phyloP scores from a whole-genome alignment of 2,113 vertebrate species.

The Channa maculata region DNA sequence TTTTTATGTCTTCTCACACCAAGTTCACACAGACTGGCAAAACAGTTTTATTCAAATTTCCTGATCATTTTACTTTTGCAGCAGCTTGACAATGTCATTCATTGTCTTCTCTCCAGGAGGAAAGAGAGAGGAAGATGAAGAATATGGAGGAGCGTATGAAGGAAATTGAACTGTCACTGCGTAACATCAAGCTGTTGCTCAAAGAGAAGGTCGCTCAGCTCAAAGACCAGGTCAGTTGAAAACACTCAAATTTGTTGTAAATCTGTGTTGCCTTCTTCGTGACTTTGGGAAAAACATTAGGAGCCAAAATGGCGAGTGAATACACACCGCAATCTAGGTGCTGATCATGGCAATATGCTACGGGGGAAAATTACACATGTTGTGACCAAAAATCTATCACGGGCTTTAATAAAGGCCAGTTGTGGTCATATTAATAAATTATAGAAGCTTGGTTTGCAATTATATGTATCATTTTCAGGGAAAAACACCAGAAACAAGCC shows the following conservation, averaged over 20 bases:
- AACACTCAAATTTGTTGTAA: not conserved
- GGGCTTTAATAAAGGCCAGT: too few relatives aligned
- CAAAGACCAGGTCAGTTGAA: constrained; percentile 89
- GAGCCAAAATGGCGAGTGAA: not conserved
- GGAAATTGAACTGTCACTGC: constrained; percentile 92
- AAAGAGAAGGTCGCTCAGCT: constrained; percentile 95
- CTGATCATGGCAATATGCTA: too few relatives aligned
- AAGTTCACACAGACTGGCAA: not conserved
- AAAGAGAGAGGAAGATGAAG: constrained; percentile 84
- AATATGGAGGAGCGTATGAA: constrained; percentile 93
- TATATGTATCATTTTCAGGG: too few relatives aligned
- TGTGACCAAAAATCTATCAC: too few relatives aligned
- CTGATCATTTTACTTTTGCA: not conserved
- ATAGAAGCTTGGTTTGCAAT: too few relatives aligned
- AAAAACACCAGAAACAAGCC: too few relatives aligned
- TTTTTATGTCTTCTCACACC: constrained; percentile 3
- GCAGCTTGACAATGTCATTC: constrained; percentile 6
- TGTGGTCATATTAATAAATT: too few relatives aligned
- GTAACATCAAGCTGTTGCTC: constrained; percentile 92
- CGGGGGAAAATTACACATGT: not conserved
- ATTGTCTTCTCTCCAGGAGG: constrained; percentile 82
- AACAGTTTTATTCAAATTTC: not conserved
- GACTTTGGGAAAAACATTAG: not conserved
- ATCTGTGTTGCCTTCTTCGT: not conserved
- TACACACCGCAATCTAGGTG: too few relatives aligned